Base-by-base conservation (phyloP, 1,140 invertebrate species). In the Drosophila tristis region DNA sequence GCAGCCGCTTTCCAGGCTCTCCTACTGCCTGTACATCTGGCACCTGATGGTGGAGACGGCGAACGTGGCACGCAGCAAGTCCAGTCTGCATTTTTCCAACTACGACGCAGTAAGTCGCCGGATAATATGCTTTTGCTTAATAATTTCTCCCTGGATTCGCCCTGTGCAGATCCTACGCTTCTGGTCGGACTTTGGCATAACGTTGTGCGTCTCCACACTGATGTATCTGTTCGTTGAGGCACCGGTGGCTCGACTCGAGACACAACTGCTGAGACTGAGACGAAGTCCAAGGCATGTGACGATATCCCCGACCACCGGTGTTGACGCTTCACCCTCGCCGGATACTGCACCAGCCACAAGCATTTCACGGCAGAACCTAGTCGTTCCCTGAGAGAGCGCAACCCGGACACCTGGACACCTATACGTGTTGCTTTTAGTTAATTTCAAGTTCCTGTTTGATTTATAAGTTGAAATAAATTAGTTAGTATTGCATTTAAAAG, bases 1-100 rank as follows among this genome's bases (percentile, higher is more conserved):
- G 93, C 93, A 94, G 74, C 76, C 94, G 0, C 77, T 93, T 0
- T 92, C 92, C 15, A 91, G 92, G 57, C 72, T 94, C 0, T 93
- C 93, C 0, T 94, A 93, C 58, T 93, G 92, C 15, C 93, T 94
- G 74, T 94, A 94, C 74, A 74, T 94, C 6, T 90, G 93, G 50
- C 93, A 94, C 73, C 90, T 91, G 15, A 66, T 90, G 4, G 63
- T 93, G 35, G 80, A 89, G 51, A 91, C 73, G 0, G 39, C 72
- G 2, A 71, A 80, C 39, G 74, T 64, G 6, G 85, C 54, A 4
- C 85, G 86, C 20, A 72, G 49, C 20, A 82, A 90, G 49, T 74
- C 54, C 0, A 90, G 89, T 44, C 56, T 60, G 15, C 82, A 91
- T n/a, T 91, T 91, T 47, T 91, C 90, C 9, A 57, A 91, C 50